These are phyloP conservation scores for Ascaphus truei DNA, from an alignment of 2,113 vertebrate genomes.

Conservation along the genomic window DNA sequence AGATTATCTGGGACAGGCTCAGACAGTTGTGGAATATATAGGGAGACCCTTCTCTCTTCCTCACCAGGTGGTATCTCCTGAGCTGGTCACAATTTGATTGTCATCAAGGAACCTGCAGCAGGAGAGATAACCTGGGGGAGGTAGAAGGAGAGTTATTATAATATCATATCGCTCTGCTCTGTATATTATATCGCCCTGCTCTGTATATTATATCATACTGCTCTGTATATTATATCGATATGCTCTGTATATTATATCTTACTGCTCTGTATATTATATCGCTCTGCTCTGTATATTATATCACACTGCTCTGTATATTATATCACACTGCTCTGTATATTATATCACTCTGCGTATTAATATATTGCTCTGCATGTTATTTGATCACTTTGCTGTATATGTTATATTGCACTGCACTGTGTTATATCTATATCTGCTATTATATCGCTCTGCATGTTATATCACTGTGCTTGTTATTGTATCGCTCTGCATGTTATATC, in stretches of 20 bases:
- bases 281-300: background rate
- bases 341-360: background rate
- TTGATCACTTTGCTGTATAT: too few species aligned
- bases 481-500: too few species aligned
- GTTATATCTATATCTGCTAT: too few species aligned
- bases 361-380: background rate
- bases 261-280: background rate
- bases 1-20: background rate
- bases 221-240: background rate
- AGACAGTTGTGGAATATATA: fast-evolving
- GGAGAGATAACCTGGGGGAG: conserved; percentile 84
- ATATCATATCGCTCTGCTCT: background rate
- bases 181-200: background rate
- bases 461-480: too few species aligned
- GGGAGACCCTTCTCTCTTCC: conserved; percentile 2
- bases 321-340: background rate
- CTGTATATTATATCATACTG: too few species aligned
- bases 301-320: too few species aligned
- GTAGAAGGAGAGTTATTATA: too few species aligned
- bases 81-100: conserved; percentile 94
- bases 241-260: background rate
- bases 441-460: too few species aligned
- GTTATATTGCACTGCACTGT: background rate
- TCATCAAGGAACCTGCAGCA: conserved; percentile 96
- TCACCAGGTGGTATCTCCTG: conserved; percentile 96